Conservation (phyloP, 2,888 invertebrate species). For the Archips xylosteana region DNA sequence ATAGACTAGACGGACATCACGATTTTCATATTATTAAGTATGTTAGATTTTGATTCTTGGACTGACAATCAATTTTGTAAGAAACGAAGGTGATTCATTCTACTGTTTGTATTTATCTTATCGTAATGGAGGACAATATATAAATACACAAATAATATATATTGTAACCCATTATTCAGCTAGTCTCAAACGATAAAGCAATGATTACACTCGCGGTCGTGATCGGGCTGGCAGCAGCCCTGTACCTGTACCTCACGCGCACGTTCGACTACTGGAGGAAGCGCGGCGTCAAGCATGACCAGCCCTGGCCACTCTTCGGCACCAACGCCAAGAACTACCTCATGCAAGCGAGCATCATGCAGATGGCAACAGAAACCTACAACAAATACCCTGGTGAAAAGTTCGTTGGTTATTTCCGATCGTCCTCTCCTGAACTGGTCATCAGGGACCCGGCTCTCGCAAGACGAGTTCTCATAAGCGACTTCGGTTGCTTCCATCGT, state of each 20-base stretch:
- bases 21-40: too few relatives aligned
- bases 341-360: slow-evolving; percentile 52
- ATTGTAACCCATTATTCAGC: too few relatives aligned
- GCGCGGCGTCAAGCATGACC: slow-evolving; percentile 61
- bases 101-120: too few relatives aligned
- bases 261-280: slow-evolving; percentile 60
- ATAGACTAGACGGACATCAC: too few relatives aligned
- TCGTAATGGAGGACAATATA: too few relatives aligned
- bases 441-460: slow-evolving; percentile 62
- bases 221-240: slow-evolving; percentile 37
- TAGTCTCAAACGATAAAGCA: too few relatives aligned
- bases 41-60: too few relatives aligned
- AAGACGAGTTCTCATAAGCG: slow-evolving; percentile 57
- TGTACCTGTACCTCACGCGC: slow-evolving; percentile 59
- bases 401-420: slow-evolving; percentile 60
- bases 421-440: slow-evolving; percentile 55
- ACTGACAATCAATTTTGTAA: too few relatives aligned
- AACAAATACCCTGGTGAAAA: slow-evolving; percentile 63
- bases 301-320: slow-evolving; percentile 57
- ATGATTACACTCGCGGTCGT: slow-evolving; percentile 2
- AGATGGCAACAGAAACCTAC: slow-evolving; percentile 54
- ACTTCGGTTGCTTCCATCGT: slow-evolving; percentile 59
- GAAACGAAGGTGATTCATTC: too few relatives aligned
- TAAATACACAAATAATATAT: too few relatives aligned
- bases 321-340: slow-evolving; percentile 52